These are phyloP conservation scores for Emys orbicularis DNA, from an alignment of 2,797 vertebrate genomes.

Conservation along the genomic window DNA sequence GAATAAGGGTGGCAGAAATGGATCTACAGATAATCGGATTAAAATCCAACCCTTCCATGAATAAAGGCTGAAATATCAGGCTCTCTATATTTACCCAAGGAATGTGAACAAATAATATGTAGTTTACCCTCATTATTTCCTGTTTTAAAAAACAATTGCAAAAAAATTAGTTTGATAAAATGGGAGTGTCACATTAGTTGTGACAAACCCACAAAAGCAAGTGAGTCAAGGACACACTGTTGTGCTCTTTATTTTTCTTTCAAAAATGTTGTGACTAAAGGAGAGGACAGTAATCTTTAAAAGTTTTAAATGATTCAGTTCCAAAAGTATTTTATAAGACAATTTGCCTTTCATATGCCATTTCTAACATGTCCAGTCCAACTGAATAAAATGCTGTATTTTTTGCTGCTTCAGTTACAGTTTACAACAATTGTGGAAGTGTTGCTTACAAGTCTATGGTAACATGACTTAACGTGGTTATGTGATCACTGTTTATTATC, in stretches of 20 bases:
- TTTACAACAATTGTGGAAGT: background rate
- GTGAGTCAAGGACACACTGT: accelerated
- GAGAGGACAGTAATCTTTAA: background rate
- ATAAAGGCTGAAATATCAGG: background rate
- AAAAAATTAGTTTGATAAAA: background rate
- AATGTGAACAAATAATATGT: background rate
- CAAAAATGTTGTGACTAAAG: background rate
- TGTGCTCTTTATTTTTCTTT: background rate
- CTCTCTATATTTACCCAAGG: background rate
- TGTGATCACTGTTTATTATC: background rate
- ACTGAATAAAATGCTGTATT: background rate
- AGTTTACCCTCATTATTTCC: background rate
- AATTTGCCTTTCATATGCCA: background rate
- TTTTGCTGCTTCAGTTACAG: background rate
- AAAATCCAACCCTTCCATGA: background rate
- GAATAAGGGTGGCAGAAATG: background rate
- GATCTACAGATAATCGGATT: background rate
- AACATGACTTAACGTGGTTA: background rate
- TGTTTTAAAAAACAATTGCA: background rate
- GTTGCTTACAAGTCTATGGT: background rate
- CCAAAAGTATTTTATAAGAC: background rate
- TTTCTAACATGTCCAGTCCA: background rate
- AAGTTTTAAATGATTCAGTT: background rate
- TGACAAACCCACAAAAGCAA: background rate
- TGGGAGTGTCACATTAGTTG: background rate